Evolutionary conservation across 2,888 invertebrate genomes (phyloP), one percentile per base, ranked within the genome.

Genomic region (Eristalis pertinax): DNA sequence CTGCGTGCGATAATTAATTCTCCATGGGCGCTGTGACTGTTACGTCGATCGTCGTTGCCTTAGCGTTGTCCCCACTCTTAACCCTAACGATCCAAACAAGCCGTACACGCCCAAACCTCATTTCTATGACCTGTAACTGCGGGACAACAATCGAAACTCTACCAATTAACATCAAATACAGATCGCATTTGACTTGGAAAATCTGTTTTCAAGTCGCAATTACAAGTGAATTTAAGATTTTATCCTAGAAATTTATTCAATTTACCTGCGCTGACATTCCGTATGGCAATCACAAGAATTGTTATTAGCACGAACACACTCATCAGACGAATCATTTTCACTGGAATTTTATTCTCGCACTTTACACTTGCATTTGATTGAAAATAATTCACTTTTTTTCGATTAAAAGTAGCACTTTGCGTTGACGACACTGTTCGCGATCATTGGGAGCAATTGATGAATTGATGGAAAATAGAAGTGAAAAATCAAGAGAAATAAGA

Each of bases 41-140:
- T 83, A 83, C 86, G 78, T 83, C 78, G 86, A 86, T 86, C 82
- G 83, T 86, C 82, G 83, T 86, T 86, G 74, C 82, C 74, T 64
- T 83, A 83, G 83, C 70, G 29, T 75, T 82, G 70, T 83, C 75
- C 83, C 86, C 78, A 83, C 83, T 86, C 77, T 68, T 74, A 11
- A 56, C 35, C 38, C 67, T 58, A 83, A 58, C 62, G 86, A 83
- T 86, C 86, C 78, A 86, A 86, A 86, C 86, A 86, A 86, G 83
- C 75, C 70, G 86, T 83, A 86, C 86, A 86, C 86, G 86, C 86
- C 86, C 86, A 79, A 86, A 75, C 83, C 78, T 65, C 65, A 29
- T 50, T 78, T 74, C 41, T 73, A 10, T 74, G 38, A 62, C 65
- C 29, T 38, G 32, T 26, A 64, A 64, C 64, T 35, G 35, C 35